Base-by-base conservation (phyloP, 2,113 vertebrate genomes). In the Neomonachus schauinslandi region DNA sequence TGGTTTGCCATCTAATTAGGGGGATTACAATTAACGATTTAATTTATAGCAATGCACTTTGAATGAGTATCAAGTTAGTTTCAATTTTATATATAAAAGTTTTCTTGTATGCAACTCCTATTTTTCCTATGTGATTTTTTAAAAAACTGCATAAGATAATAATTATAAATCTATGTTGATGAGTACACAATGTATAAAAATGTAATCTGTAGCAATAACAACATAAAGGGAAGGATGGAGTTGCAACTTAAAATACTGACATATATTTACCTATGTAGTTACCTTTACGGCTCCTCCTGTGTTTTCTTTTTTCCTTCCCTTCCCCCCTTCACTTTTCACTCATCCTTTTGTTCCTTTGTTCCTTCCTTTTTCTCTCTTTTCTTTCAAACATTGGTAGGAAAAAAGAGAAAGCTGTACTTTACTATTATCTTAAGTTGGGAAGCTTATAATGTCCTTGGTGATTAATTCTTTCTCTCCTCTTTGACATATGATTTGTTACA, bases 31-130 rank as follows among this genome's bases (percentile, higher is more conserved):
- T 94, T 63, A 94, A 65, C 12, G 72, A 83, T 94, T 77, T 91
- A 33, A 89, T 92, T 90, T 67, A 71, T 90, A 95, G 46, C 16
- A 91, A 67, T 91, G 8, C 90, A 85, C 19, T 85, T 92, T 94
- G 36, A 92, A 69, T 94, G 74, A 93, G 57, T n/a, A 55, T 36
- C 36, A 92, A 39, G 7, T 76, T 89, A 84, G 9, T 74, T 86
- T 93, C 13, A 89, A 36, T 39, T 67, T 67, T 28, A 85, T 26
- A 65, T 74, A 31, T 2, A 42, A 72, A 49, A 46, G 7, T 93
- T 96, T 93, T 19, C 2, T 80, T 9, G 26, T 74, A 36, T 76
- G 49, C 6, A 86, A 39, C 46, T 82, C 59, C 7, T 33, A 13
- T 51, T 91, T 74, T 57, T 33, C 80, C 53, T 57, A 83, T 36